These are phyloP conservation scores for Pyrrhia umbra DNA, from an alignment of 2,888 invertebrate genomes.

Conservation along the genomic window DNA sequence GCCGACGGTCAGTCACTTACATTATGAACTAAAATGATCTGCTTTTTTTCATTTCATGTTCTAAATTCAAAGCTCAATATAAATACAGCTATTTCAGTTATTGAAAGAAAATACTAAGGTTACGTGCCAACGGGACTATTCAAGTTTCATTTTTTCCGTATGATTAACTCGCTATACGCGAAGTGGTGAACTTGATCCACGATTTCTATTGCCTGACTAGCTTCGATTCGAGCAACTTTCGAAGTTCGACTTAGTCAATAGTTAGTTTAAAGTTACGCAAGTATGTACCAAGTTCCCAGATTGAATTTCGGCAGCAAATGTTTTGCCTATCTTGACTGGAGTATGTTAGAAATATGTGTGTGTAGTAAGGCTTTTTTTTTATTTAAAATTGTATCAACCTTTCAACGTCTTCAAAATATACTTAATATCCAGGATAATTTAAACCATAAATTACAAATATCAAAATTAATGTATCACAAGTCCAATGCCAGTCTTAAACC, in stretches of 20 bases:
- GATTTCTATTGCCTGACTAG: slow-evolving; percentile 62
- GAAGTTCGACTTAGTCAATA: slow-evolving; percentile 55
- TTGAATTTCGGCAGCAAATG: slow-evolving; percentile 55
- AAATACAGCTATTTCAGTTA: neutral
- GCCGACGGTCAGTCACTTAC: slow-evolving; percentile 1
- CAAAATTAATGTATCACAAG: no score
- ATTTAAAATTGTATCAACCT: no score
- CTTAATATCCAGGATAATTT: no score
- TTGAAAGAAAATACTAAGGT: neutral
- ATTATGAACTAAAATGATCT: neutral
- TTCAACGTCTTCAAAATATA: no score
- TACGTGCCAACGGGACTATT: no score
- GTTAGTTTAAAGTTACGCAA: slow-evolving; percentile 59
- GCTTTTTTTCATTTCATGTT: neutral
- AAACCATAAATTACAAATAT: no score
- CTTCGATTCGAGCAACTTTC: slow-evolving; percentile 48
- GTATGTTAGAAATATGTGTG: slow-evolving; percentile 6
- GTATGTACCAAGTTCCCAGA: slow-evolving; percentile 56
- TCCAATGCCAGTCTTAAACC: no score
- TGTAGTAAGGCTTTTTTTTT: no score
- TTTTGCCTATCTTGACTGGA: slow-evolving; percentile 30
- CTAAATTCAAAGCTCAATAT: neutral
- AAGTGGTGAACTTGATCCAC: slow-evolving; percentile 44
- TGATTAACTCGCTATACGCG: slow-evolving; percentile 31
- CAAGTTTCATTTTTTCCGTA: slow-evolving; percentile 34